Evolutionary conservation across 2,797 vertebrate genomes (phyloP).

Genomic region (Gymnocypris eckloni): DNA sequence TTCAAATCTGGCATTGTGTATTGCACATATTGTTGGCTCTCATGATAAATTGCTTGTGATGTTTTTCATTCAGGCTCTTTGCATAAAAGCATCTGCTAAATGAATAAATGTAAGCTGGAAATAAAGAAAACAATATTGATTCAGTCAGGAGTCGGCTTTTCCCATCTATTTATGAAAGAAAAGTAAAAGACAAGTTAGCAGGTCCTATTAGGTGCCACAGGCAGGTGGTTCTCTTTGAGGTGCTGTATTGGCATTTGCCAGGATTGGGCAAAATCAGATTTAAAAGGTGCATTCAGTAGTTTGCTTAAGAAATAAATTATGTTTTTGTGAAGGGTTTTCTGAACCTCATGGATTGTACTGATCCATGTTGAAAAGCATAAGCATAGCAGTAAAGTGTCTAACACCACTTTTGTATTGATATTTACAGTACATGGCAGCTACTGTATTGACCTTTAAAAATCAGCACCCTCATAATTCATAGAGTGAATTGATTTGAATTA

Average conservation of each 20-base stretch:
- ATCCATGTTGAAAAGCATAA: not conserved
- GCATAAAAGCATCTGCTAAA: constrained; percentile 23
- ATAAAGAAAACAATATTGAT: not conserved
- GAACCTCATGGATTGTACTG: no score
- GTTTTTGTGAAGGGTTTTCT: not conserved
- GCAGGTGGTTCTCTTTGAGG: not conserved
- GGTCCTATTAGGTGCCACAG: not conserved
- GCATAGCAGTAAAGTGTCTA: not conserved
- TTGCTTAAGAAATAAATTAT: not conserved
- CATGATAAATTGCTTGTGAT: not conserved
- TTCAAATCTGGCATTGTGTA: not conserved
- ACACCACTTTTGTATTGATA: not conserved
- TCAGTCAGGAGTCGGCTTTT: not conserved
- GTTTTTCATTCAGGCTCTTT: constrained; percentile 11
- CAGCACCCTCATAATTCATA: not conserved
- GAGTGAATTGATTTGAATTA: not conserved
- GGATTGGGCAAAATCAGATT: not conserved
- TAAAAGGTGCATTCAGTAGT: constrained; percentile 1
- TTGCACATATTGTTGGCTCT: not conserved
- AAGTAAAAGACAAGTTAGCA: not conserved
- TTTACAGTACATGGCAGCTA: not conserved
- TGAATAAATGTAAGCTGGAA: constrained; percentile 2
- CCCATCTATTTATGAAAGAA: not conserved
- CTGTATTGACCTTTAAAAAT: not conserved
- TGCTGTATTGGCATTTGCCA: not conserved